Base-by-base conservation (phyloP, 2,797 vertebrate genomes). In the Chloroceryle inda region DNA sequence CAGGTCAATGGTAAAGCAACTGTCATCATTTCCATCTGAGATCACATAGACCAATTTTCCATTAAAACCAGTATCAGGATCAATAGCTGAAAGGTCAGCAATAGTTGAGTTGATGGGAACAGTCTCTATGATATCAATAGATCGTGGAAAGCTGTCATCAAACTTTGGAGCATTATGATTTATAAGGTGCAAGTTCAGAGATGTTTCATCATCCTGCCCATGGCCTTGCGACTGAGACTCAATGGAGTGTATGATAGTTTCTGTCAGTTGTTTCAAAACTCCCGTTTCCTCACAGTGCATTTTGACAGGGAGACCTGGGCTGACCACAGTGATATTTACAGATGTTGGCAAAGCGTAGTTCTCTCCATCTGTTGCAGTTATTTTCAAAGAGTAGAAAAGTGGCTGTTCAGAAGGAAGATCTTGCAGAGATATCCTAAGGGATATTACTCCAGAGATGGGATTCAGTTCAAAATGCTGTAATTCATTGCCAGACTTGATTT, bases 161-260 rank as follows among this genome's bases (percentile, higher is more conserved):
- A 99, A 99, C 92, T 98, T 99, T 4, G 99, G 99, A 58, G 98
- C 96, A 11, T 99, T 98, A 67, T 97, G 98, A 89, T 99, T 99
- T 91, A 98, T 97, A 87, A 99, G 99, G 97, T 99, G 98, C 33
- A 98, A 76, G 68, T 99, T 99, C 29, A 99, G 98, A 91, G 99
- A 99, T 0, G 85, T 94, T 37, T 99, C 99, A 10, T 99, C 99
- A 31, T 99, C 98, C 59, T 98, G 97, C 26, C 56, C 85, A 3
- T 97, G 97, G 75, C 98, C 98, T 91, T 98, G 97, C 42, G 98
- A 98, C 81, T 98, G 97, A 31, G 98, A 98, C 78, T 98, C 98
- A 45, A 99, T 98, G 4, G 99, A 99, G 88, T 99, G 98, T 49
- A 99, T 99, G 77, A 99, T 98, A 87, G 98, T 99, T 84, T 99